Evolutionary conservation across 2,888 invertebrate species (phyloP).

Genomic region (Drosophila anceps): DNA sequence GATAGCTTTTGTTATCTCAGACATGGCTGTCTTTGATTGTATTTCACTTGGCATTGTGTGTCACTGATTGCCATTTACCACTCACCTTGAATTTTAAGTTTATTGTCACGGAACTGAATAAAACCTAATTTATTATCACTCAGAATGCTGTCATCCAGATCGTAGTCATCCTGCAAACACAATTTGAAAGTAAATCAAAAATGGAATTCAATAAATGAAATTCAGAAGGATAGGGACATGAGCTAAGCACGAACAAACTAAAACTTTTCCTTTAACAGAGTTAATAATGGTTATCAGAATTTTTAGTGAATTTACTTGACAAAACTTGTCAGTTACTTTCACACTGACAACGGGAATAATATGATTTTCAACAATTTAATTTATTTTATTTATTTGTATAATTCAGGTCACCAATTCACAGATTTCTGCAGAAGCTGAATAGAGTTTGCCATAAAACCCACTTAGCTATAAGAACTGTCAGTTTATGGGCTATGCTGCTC

Average conservation of each 20-base stretch:
- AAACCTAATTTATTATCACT: constrained; percentile 85
- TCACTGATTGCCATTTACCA: constrained; percentile 52
- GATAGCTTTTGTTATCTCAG: constrained; percentile 44
- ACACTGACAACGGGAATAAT: not conserved
- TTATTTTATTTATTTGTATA: not conserved
- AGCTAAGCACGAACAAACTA: not conserved
- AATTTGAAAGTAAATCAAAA: constrained; percentile 32
- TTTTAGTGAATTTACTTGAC: no score
- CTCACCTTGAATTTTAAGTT: constrained; percentile 85
- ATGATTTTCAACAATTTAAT: not conserved
- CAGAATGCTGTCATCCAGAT: constrained; percentile 84
- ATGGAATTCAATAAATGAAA: constrained; percentile 40
- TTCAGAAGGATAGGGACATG: not conserved
- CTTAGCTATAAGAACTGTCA: constrained; percentile 18
- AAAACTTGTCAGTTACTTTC: not conserved
- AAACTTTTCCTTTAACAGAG: not conserved
- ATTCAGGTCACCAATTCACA: not conserved
- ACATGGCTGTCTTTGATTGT: constrained; percentile 37
- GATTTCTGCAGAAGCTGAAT: not conserved
- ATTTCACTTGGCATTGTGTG: constrained; percentile 55
- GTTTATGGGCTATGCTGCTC: constrained; percentile 30
- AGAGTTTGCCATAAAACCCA: not conserved
- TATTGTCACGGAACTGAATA: constrained; percentile 85
- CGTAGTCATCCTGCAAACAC: constrained; percentile 84
- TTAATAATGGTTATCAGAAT: not conserved